Percentiles rank a stretch among this genome's conserved stretches.
Evolutionary conservation across 2,113 vertebrate genomes (phyloP).

Genomic region (Phyllostomus discolor): DNA sequence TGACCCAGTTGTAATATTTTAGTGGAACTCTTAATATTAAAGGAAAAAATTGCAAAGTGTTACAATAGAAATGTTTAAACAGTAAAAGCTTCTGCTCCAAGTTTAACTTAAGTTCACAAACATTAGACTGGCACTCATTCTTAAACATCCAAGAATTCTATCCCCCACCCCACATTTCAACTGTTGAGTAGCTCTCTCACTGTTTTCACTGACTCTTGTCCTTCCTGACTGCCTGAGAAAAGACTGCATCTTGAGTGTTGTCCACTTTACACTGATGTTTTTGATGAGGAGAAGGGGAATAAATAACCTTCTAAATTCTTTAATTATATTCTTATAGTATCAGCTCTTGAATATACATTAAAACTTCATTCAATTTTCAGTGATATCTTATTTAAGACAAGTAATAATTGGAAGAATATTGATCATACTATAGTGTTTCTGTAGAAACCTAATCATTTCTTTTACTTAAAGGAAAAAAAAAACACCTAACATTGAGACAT

Average conservation of each 20-base stretch:
- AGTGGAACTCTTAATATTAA: background rate
- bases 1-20: background rate
- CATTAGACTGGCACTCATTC: background rate
- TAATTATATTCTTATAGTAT: background rate
- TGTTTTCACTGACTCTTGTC: background rate
- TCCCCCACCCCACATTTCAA: background rate
- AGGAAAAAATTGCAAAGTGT: background rate
- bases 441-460: background rate
- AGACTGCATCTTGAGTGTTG: background rate
- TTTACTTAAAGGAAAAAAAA: background rate
- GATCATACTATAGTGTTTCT: background rate
- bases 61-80: background rate
- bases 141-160: background rate
- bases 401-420: slow-evolving; percentile 2
- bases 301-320: background rate
- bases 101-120: background rate
- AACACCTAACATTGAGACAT: background rate
- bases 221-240: background rate
- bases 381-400: background rate
- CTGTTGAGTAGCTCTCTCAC: background rate
- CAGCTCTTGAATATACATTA: background rate
- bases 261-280: background rate
- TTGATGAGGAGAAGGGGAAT: background rate
- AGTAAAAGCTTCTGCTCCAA: background rate
- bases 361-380: background rate